Base-by-base conservation (phyloP, 2,113 vertebrate species). In the Tenebrosternarchus preto region DNA sequence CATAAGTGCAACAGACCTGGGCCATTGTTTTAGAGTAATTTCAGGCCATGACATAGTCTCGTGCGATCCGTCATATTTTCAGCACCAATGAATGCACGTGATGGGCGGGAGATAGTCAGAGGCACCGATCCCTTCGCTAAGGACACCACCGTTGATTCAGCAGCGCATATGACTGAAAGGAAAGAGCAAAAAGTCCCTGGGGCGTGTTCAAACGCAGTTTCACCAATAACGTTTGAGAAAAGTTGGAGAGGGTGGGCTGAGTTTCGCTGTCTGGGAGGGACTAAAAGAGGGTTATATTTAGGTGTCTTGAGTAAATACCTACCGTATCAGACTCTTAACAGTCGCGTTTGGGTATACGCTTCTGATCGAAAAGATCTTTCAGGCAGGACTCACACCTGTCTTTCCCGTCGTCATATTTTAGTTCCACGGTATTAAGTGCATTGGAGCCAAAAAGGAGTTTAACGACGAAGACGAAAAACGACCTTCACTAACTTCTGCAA, bases 401-500 rank as follows among this genome's bases (percentile, higher is more conserved):
- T 68, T 36, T 39, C 31, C 46, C 31, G 6, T 53, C 31, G 53
- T 68, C 68, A 78, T 57, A 20, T 78, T 78, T 29, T 31, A 7
- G 5, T 53, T 82, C 80, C 77, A 64, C 80, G 76, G 70, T 67
- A 19, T 56, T n/a, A 29, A 19, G 31, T 46, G 36, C 60, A 78
- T 77, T 83, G 19, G n/a, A 83, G 31, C 78, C 84, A 87, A 66
- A 16, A 89, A 87, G 88, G 89, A 90, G 56, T 55, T 68, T 59
- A 89, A 77, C 83, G 57, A 89, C 70, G 84, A 91, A 29, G 82
- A 89, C 85, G 76, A 72, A 83, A 86, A 82, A n/a, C 84, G 85
- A 90, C 82, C 88, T 83, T 84, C 87, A 36, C 84, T 87, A 15
- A 82, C 86, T 73, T 87, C 89, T 82, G 90, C 90, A 84, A 91